Base-by-base conservation (phyloP, 2,797 vertebrate species). In the Decapterus maruadsi region DNA sequence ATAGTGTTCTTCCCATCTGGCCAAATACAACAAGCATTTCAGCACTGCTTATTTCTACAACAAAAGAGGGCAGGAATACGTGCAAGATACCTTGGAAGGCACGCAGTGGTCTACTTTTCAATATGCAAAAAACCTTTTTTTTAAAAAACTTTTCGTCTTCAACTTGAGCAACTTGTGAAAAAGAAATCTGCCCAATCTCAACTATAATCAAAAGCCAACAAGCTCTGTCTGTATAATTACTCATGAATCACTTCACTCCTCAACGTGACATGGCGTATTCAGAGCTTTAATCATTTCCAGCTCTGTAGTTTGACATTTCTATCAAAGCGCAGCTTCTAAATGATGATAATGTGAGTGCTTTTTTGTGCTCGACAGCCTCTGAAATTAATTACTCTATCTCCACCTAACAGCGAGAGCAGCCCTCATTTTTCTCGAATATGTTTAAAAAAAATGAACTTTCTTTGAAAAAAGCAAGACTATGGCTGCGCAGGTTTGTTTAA, bases 231-330 rank as follows among this genome's bases (percentile, higher is more conserved):
- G 72, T 64, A 34, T 90, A 91, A 91, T 88, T 88, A 89, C 80
- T 83, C 0, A 11, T 66, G 82, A 92, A 87, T 90, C 83, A 77
- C 86, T 89, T 68, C 73, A 76, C 55, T 82, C 76, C 59, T 82
- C 69, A 12, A 78, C 54, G 73, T 87, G 83, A 86, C 77, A 81
- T 67, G 80, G 50, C 72, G 16, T 58, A 75, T 87, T 86, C 72
- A 81, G 83, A 60, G 71, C 85, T 67, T 69, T 89, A 93, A 93
- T 94, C 91, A 92, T 90, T 91, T 91, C 90, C 89, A 94, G 90
- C 75, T 83, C 89, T 45, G 62, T 68, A 85, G 77, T 85, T 89
- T 93, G 91, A 93, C 91, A 91, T 92, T 91, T 93, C 85, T 87
- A 90, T 90, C 80, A 89, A 93, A 88, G 89, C 38, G 76, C 77